phyloP scores from a whole-genome alignment of 2,888 invertebrate species.

The Hymenopus coronatus region DNA sequence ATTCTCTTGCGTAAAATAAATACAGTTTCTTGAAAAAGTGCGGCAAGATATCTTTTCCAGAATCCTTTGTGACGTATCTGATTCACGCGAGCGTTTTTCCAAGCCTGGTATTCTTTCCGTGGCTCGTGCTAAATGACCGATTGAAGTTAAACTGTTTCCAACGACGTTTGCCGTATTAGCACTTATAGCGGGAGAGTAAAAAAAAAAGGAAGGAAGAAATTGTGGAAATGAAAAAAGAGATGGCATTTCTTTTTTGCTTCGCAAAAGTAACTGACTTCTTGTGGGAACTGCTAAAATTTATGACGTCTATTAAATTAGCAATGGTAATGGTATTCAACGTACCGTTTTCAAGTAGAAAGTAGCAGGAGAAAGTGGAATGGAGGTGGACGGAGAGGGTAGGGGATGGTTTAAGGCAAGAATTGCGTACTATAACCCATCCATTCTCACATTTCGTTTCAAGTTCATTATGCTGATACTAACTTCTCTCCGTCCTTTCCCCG shows the following conservation, averaged over 20 bases:
- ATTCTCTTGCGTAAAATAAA: no score
- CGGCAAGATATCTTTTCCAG: no score
- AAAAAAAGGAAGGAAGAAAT: not conserved
- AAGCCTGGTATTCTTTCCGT: not conserved
- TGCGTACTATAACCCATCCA: constrained; percentile 4
- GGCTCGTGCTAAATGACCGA: not conserved
- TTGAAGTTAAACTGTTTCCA: not conserved
- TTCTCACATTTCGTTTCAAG: constrained; percentile 23
- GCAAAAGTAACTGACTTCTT: constrained; percentile 6
- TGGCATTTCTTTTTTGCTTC: not conserved
- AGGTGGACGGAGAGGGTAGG: not conserved
- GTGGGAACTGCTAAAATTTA: constrained; percentile 23
- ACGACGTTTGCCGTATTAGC: not conserved
- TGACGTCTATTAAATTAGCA: constrained; percentile 31
- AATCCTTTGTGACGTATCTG: not conserved
- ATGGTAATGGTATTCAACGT: constrained; percentile 24
- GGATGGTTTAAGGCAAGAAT: not conserved
- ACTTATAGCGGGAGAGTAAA: not conserved
- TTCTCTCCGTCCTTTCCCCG: not conserved
- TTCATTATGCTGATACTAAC: constrained; percentile 6
- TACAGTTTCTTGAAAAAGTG: no score
- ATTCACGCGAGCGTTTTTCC: not conserved
- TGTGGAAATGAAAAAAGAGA: not conserved
- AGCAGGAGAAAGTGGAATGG: not conserved
- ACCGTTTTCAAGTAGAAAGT: constrained; percentile 1